Evolutionary conservation across 2,888 invertebrate species (phyloP).

Genomic region (Polia nebulosa): DNA sequence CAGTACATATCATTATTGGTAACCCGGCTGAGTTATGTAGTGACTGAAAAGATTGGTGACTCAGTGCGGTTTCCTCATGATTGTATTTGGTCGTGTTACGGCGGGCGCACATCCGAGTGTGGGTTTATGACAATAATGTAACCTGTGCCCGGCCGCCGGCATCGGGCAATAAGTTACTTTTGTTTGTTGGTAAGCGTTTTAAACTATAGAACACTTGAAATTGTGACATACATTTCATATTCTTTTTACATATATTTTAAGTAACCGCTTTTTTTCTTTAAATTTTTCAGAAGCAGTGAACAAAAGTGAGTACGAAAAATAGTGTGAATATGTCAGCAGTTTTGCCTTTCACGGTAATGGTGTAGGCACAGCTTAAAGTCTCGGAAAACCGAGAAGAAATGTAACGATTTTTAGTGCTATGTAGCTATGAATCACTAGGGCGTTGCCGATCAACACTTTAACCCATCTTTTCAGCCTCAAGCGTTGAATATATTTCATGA

Average conservation of each 20-base stretch:
- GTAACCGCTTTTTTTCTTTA: not conserved
- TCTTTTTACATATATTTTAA: not conserved
- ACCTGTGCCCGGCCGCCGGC: slow-evolving; percentile 82
- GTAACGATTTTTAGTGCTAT: slow-evolving; percentile 52
- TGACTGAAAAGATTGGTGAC: slow-evolving; percentile 63
- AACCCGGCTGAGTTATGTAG: slow-evolving; percentile 65
- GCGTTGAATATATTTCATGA: slow-evolving; percentile 31
- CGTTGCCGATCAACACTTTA: slow-evolving; percentile 51
- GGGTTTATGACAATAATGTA: slow-evolving; percentile 81
- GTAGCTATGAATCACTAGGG: slow-evolving; percentile 41
- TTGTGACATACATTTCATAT: slow-evolving; percentile 62
- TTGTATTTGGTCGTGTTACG: slow-evolving; percentile 74
- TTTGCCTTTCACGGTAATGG: not conserved
- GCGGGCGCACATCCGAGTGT: slow-evolving; percentile 71
- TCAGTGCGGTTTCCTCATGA: slow-evolving; percentile 67
- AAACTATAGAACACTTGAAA: slow-evolving; percentile 79
- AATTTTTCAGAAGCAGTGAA: not conserved
- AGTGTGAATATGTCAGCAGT: no score
- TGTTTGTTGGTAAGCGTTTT: slow-evolving; percentile 85
- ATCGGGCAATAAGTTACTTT: slow-evolving; percentile 83
- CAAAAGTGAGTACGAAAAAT: no score
- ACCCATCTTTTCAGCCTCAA: slow-evolving; percentile 54
- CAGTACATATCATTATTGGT: slow-evolving; percentile 67
- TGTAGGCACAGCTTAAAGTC: slow-evolving; percentile 14
- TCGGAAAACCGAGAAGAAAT: slow-evolving; percentile 18